phyloP scores from a whole-genome alignment of 2,888 invertebrate species.

The Eudiplozoon nipponicum region DNA sequence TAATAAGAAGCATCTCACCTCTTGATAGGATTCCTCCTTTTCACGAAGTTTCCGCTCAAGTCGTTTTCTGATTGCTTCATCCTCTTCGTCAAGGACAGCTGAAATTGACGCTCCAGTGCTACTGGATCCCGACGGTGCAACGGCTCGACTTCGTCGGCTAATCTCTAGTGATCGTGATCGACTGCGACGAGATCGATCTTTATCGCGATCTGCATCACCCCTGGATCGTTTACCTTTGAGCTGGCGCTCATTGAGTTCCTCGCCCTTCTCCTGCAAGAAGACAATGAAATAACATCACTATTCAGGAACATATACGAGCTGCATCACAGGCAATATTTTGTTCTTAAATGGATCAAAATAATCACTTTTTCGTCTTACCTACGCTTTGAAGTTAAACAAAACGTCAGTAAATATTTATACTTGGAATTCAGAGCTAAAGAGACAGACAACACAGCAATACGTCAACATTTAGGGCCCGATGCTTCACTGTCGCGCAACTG shows the following conservation, averaged over 20 bases:
- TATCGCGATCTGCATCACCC: too few species aligned
- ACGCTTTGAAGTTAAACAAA: too few species aligned
- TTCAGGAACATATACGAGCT: too few species aligned
- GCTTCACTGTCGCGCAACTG: too few species aligned
- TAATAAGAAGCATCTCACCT: constrained; percentile 29
- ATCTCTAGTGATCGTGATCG: constrained; percentile 32
- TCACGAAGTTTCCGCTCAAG: constrained; percentile 59
- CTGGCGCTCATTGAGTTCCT: constrained; percentile 17
- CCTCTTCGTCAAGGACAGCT: constrained; percentile 54
- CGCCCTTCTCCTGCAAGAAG: constrained; percentile 20
- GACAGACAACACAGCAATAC: too few species aligned
- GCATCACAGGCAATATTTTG: too few species aligned
- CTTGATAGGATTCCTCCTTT: constrained; percentile 81
- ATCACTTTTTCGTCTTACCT: too few species aligned
- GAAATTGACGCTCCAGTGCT: neutral
- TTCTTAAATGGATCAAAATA: too few species aligned
- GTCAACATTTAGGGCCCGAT: too few species aligned
- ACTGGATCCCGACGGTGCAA: constrained; percentile 9
- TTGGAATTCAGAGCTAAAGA: too few species aligned
- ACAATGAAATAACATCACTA: too few species aligned
- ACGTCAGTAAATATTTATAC: too few species aligned
- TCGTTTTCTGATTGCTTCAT: constrained; percentile 55
- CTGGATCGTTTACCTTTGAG: constrained; percentile 17
- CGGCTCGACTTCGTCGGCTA: constrained; percentile 22
- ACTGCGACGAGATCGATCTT: constrained; percentile 19